Evolutionary conservation across 2,113 vertebrate genomes (phyloP).

Genomic region (Gallinago paraguaiae): DNA sequence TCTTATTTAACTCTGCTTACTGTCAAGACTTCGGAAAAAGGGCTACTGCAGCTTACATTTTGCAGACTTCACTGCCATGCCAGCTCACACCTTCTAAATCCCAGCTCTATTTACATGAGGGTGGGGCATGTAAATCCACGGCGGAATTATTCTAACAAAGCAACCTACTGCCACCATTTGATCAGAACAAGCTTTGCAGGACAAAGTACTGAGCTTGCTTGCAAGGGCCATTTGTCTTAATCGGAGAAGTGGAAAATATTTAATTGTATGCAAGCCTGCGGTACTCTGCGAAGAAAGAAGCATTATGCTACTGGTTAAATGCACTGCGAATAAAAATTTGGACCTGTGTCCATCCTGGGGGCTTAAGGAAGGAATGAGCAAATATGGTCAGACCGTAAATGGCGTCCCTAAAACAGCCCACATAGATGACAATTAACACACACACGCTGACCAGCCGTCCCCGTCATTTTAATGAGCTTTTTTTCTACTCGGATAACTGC

Average conservation of each 20-base stretch:
- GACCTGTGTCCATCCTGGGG: neutral
- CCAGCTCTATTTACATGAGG: neutral
- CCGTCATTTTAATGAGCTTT: neutral
- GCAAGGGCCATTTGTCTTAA: neutral
- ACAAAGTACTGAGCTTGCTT: neutral
- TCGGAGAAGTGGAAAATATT: neutral
- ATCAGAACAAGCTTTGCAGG: conserved; percentile 42
- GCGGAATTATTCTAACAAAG: neutral
- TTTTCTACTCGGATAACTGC: fast-evolving
- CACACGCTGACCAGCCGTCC: neutral
- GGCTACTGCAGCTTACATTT: neutral
- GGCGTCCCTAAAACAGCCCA: neutral
- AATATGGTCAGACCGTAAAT: neutral
- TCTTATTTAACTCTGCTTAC: conserved; percentile 37
- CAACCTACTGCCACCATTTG: conserved; percentile 56
- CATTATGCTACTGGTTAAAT: neutral
- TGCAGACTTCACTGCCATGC: conserved; percentile 30
- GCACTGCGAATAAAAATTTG: neutral
- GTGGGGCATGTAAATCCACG: neutral
- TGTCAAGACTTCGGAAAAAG: conserved; percentile 38
- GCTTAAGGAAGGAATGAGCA: neutral
- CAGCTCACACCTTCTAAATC: conserved; percentile 53
- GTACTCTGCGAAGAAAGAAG: fast-evolving
- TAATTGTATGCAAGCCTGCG: neutral
- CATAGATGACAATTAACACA: fast-evolving